These are phyloP conservation scores for Trissolcus basalis DNA, from an alignment of 1,140 invertebrate genomes.

Conservation along the genomic window DNA sequence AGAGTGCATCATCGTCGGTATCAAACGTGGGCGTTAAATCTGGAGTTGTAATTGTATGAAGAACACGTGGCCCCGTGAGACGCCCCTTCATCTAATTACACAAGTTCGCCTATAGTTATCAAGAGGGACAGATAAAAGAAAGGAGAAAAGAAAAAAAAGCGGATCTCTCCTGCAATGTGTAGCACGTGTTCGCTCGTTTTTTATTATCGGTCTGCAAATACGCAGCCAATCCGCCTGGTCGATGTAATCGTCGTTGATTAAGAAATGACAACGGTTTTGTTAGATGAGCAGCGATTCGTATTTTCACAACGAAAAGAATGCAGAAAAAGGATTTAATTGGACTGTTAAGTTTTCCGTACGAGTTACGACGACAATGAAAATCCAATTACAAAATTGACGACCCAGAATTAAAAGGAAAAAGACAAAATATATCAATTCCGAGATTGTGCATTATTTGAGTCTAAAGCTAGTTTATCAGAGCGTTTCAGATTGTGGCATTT, in stretches of 20 bases:
- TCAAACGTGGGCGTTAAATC: slow-evolving; percentile 68
- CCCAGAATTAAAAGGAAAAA: slow-evolving; percentile 1
- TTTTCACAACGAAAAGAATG: slow-evolving; percentile 1
- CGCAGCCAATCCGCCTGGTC: slow-evolving; percentile 15
- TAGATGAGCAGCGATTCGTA: slow-evolving; percentile 4
- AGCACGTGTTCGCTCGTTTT: slow-evolving; percentile 26
- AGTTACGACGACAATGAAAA: slow-evolving; percentile 5
- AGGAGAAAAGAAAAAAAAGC: slow-evolving; percentile 45
- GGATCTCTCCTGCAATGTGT: slow-evolving; percentile 13
- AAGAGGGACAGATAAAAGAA: slow-evolving; percentile 51
- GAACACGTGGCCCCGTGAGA: slow-evolving; percentile 74
- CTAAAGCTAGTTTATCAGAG: slow-evolving; percentile 16
- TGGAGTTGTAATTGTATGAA: slow-evolving; percentile 66
- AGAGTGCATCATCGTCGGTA: slow-evolving; percentile 32
- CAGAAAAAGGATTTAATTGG: slow-evolving; percentile 26
- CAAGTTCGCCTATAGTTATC: slow-evolving; percentile 58
- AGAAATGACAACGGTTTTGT: slow-evolving; percentile 37
- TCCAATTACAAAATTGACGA: slow-evolving; percentile 22
- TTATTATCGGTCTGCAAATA: slow-evolving; percentile 10
- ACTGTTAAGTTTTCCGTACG: slow-evolving; percentile 12
- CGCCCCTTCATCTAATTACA: slow-evolving; percentile 72
- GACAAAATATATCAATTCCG: not conserved
- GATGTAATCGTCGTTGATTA: slow-evolving; percentile 41
- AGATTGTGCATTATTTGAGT: slow-evolving; percentile 12
- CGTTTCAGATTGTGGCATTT: slow-evolving; percentile 13